Evolutionary conservation across 2,797 vertebrate genomes (phyloP).

Genomic region (Peromyscus nudipes): DNA sequence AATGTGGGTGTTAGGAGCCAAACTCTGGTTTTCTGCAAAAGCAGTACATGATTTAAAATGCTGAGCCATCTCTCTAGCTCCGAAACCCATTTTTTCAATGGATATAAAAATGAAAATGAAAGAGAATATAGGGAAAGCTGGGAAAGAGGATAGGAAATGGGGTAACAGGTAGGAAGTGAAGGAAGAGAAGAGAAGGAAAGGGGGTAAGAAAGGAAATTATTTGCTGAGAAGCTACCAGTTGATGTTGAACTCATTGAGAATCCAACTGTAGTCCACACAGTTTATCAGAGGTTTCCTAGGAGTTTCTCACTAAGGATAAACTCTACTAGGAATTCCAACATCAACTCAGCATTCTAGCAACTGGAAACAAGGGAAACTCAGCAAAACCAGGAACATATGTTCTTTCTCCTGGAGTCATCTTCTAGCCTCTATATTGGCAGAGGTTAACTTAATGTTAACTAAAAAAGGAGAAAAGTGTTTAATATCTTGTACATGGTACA

Average conservation of each 20-base stretch:
- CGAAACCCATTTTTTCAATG: not conserved
- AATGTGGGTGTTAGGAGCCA: not conserved
- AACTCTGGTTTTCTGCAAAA: not conserved
- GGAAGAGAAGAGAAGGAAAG: not conserved
- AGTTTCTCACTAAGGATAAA: not conserved
- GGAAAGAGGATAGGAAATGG: no score
- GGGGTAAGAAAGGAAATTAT: not conserved
- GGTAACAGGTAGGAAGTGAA: not conserved
- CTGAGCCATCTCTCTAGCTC: not conserved
- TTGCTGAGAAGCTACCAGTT: not conserved
- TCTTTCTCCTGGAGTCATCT: not conserved
- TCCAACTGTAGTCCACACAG: not conserved
- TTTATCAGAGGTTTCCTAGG: not conserved
- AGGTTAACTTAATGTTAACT: not conserved
- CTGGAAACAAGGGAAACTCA: not conserved
- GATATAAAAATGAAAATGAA: not conserved
- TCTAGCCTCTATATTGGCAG: not conserved
- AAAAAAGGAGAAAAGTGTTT: not conserved
- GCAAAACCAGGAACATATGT: not conserved
- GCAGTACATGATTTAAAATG: not conserved
- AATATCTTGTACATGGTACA: not conserved
- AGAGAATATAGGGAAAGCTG: fast-evolving
- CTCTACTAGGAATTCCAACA: not conserved
- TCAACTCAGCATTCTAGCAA: not conserved
- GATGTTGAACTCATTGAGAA: not conserved